These are phyloP conservation scores for Protodeltote pygarga DNA, from an alignment of 2,888 invertebrate genomes.

Conservation along the genomic window DNA sequence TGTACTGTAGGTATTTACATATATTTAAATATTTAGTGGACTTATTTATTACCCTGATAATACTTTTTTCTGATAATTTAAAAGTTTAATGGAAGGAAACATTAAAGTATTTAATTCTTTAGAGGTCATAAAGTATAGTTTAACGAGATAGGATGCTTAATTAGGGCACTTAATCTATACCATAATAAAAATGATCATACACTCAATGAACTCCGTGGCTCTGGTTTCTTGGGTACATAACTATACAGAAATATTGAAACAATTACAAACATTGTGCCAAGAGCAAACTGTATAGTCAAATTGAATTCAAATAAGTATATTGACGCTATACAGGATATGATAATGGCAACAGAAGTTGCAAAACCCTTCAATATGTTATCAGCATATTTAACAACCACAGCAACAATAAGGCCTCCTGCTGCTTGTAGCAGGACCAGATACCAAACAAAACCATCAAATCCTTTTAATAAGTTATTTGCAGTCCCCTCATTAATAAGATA, in stretches of 20 bases:
- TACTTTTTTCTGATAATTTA: too few relatives aligned
- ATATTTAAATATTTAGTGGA: too few relatives aligned
- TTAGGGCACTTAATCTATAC: conserved; percentile 21
- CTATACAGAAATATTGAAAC: conserved; percentile 98
- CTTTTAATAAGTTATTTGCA: conserved; percentile 85
- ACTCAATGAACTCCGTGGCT: conserved; percentile 68
- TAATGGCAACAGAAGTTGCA: conserved; percentile 98
- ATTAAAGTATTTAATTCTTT: background rate
- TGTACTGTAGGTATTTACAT: too few relatives aligned
- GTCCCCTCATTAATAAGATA: conserved; percentile 93
- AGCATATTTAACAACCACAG: conserved; percentile 99
- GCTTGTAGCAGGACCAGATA: conserved; percentile 97
- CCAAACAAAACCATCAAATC: conserved; percentile 94
- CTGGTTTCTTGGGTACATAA: conserved; percentile 89
- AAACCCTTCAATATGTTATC: conserved; percentile 99
- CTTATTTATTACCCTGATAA: too few relatives aligned
- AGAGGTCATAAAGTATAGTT: conserved; percentile 4
- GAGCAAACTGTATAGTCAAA: conserved; percentile 93
- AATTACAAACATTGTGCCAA: conserved; percentile 96
- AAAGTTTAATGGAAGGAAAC: conserved; percentile 4
- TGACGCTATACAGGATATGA: conserved; percentile 97
- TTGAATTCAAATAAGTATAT: conserved; percentile 96
- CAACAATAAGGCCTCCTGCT: conserved; percentile 98
- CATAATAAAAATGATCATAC: conserved; percentile 67
- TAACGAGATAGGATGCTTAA: conserved; percentile 10